Conservation (phyloP, 2,888 invertebrate species). For the Sminthurides aquaticus region DNA sequence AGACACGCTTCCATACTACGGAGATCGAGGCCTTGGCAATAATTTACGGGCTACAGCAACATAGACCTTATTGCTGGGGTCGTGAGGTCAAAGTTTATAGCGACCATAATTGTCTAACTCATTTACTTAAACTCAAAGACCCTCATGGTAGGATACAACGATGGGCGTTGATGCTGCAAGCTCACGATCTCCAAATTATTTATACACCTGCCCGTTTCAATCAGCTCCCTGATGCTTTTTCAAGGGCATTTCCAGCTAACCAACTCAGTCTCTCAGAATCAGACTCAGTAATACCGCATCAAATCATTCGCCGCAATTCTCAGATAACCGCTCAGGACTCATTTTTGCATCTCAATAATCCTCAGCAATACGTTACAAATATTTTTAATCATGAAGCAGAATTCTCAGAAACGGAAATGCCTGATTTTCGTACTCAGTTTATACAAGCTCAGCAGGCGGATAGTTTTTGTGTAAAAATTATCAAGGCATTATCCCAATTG, state of each 20-base stretch:
- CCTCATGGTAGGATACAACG: background rate
- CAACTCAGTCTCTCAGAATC: background rate
- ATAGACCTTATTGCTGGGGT: background rate
- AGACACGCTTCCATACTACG: background rate
- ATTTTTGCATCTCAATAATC: background rate
- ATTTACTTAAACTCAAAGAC: background rate
- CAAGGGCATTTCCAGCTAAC: background rate
- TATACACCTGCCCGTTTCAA: background rate
- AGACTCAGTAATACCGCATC: background rate
- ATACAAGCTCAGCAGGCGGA: background rate
- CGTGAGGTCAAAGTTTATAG: background rate
- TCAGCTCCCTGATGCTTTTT: background rate
- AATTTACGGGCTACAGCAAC: background rate
- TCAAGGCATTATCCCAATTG: background rate
- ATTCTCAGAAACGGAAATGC: background rate
- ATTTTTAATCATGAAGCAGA: background rate
- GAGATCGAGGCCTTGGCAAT: constrained; percentile 3
- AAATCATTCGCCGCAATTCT: background rate
- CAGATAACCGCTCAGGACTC: background rate
- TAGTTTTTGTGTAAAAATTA: background rate
- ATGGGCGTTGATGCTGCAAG: background rate
- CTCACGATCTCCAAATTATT: background rate
- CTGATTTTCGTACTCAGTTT: background rate
- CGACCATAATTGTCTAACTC: background rate
- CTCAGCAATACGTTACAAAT: background rate